phyloP scores from a whole-genome alignment of 2,113 vertebrate species.

The Podocnemis expansa region DNA sequence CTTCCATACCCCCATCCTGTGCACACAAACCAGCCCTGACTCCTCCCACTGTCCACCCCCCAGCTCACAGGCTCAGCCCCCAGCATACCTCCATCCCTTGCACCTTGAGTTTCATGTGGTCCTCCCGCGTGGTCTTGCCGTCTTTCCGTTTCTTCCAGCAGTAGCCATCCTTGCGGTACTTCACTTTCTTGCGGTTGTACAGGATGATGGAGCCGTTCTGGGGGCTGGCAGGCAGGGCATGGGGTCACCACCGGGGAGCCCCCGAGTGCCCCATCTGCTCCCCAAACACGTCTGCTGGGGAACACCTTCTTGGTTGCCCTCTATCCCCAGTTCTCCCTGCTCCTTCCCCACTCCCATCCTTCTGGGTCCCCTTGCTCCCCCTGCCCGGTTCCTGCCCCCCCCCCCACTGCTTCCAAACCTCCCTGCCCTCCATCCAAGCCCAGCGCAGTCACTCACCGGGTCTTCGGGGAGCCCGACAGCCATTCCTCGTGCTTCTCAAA shows the following conservation, averaged over 20 bases:
- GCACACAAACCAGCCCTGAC: no score
- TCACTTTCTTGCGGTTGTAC: conserved; percentile 93
- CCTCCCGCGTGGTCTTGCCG: conserved; percentile 91
- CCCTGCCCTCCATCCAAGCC: not conserved
- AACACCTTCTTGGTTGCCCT: no score
- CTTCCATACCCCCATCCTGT: no score
- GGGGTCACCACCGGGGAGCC: no score
- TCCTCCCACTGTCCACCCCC: no score
- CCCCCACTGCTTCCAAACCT: not conserved
- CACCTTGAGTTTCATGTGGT: conserved; percentile 95
- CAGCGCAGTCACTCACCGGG: conserved; percentile 76
- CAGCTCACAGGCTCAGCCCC: fast-evolving
- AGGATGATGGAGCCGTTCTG: conserved; percentile 91
- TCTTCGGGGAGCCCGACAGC: conserved; percentile 86
- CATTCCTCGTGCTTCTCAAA: conserved; percentile 92
- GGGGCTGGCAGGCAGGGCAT: conserved; percentile 74
- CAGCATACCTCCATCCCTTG: conserved; percentile 89
- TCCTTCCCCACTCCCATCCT: no score
- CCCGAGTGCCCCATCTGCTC: no score
- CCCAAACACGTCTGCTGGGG: no score
- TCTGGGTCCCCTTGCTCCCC: no score
- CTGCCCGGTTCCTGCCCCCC: not conserved
- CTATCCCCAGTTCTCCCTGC: not conserved
- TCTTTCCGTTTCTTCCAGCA: conserved; percentile 94
- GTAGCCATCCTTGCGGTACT: conserved; percentile 91